Percentiles rank a stretch among this genome's conserved stretches.
Conservation (phyloP, 2,113 vertebrate species). For the Paedocypris sp. region DNA sequence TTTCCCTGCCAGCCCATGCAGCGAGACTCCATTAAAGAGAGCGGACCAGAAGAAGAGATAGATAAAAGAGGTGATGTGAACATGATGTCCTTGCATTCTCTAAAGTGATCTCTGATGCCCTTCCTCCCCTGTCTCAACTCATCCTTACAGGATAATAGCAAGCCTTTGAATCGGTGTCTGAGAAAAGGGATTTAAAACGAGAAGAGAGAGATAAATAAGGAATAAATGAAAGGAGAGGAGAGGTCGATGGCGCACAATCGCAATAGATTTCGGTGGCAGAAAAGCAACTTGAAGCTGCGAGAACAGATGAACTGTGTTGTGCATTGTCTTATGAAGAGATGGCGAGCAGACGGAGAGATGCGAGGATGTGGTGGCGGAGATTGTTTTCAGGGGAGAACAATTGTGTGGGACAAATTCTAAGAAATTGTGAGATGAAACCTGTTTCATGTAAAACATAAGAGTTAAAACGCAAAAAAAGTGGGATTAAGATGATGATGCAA, state of each 20-base stretch:
- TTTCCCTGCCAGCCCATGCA: slow-evolving; percentile 34
- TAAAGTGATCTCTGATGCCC: slow-evolving; percentile 16
- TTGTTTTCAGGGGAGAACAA: too few species aligned
- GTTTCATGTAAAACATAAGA: too few species aligned
- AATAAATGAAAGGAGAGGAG: background rate
- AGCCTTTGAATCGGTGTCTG: background rate
- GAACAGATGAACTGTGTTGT: background rate
- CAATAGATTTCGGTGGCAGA: background rate
- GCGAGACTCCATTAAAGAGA: slow-evolving; percentile 28
- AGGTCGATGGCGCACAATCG: slow-evolving; percentile 2
- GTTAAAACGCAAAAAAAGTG: too few species aligned
- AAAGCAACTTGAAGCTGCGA: background rate
- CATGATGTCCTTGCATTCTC: slow-evolving; percentile 18
- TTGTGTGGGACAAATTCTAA: too few species aligned
- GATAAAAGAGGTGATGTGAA: slow-evolving; percentile 15
- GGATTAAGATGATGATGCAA: too few species aligned
- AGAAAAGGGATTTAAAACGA: background rate
- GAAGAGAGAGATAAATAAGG: background rate
- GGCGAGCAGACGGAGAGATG: background rate
- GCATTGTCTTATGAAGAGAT: background rate
- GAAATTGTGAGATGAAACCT: too few species aligned
- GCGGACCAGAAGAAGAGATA: background rate
- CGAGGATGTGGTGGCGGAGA: background rate
- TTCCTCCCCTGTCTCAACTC: background rate
- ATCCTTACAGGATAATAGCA: slow-evolving; percentile 3